These are phyloP conservation scores for Autographa pulchrina DNA, from an alignment of 2,888 invertebrate genomes.

Conservation along the genomic window DNA sequence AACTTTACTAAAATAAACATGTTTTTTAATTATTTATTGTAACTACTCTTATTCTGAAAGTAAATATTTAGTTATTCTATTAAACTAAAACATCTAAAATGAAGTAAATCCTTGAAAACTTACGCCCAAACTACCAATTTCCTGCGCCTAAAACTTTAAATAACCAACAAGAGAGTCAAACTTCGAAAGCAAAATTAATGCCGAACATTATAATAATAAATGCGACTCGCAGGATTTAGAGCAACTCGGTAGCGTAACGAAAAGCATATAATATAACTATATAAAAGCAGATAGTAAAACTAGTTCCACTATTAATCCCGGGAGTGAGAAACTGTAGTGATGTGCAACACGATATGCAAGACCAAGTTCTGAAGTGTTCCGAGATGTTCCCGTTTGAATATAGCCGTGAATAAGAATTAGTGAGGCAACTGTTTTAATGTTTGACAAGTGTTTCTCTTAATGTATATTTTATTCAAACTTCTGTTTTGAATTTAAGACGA, in stretches of 20 bases:
- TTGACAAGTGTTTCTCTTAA: constrained; percentile 47
- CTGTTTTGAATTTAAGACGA: neutral
- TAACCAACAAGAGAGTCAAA: constrained; percentile 56
- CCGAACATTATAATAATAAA: constrained; percentile 62
- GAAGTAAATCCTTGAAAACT: neutral
- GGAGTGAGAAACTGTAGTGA: constrained; percentile 53
- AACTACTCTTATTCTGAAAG: neutral
- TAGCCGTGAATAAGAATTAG: constrained; percentile 55
- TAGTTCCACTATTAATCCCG: constrained; percentile 62
- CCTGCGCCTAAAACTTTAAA: constrained; percentile 38
- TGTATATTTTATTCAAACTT: constrained; percentile 38
- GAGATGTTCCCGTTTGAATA: constrained; percentile 55
- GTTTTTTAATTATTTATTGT: neutral
- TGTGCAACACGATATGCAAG: constrained; percentile 52
- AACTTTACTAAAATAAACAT: neutral
- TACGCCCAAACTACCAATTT: constrained; percentile 33
- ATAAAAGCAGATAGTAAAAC: constrained; percentile 57
- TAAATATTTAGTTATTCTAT: neutral
- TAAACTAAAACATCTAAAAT: neutral
- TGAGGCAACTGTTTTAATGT: constrained; percentile 53
- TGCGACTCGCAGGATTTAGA: constrained; percentile 59
- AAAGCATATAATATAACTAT: constrained; percentile 47
- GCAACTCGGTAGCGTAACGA: constrained; percentile 31
- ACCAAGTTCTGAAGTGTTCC: constrained; percentile 57
- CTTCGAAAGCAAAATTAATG: constrained; percentile 56